Evolutionary conservation across 2,797 vertebrate species (phyloP), one percentile per base, ranked within the genome.

Genomic region (Phoxinus dragarum): DNA sequence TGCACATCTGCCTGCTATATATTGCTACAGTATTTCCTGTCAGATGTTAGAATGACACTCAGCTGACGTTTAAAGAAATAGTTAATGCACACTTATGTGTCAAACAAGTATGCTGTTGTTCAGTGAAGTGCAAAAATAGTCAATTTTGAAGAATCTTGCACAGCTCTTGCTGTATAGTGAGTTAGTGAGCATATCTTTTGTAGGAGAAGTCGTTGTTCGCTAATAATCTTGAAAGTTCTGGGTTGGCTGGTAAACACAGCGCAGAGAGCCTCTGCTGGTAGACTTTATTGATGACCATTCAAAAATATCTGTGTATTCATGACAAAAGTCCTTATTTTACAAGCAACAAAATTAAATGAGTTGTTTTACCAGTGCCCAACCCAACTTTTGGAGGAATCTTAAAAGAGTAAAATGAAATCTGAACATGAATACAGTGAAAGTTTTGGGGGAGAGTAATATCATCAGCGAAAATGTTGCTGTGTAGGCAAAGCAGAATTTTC

Each of bases 31-130:
- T 61, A 42, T 31, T 42, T 78, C 56, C 56, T 19, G 75, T 42
- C 23, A 42, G 54, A 42, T 61, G 54, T 27, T 19, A 61, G n/a
- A 78, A 78, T 64, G 36, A 78, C 38, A 78, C 42, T 44, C n/a
- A 16, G 54, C 23, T 31, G 75, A 9, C 23, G 5, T 78, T 42
- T 27, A 17, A 77, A 78, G 23, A 78, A 61, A 78, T 42, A 19
- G 14, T 23, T 42, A 4, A 17, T 42, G 14, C 23, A 61, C 14
- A 61, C n/a, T 11, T 61, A 27, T 40, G 75, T 40, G n/a, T 23
- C 21, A 77, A 40, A 59, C 12, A 4, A n/a, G 21, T 76, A 8
- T 49, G 9, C 10, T 77, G 0, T 16, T 36, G 49, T 75, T 52
- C 44, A 17, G 44, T 54, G 5, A 54, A 36, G 54, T 23, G 36